These are phyloP conservation scores for Zaprionus inermis DNA, from an alignment of 1,140 invertebrate genomes.

Conservation along the genomic window DNA sequence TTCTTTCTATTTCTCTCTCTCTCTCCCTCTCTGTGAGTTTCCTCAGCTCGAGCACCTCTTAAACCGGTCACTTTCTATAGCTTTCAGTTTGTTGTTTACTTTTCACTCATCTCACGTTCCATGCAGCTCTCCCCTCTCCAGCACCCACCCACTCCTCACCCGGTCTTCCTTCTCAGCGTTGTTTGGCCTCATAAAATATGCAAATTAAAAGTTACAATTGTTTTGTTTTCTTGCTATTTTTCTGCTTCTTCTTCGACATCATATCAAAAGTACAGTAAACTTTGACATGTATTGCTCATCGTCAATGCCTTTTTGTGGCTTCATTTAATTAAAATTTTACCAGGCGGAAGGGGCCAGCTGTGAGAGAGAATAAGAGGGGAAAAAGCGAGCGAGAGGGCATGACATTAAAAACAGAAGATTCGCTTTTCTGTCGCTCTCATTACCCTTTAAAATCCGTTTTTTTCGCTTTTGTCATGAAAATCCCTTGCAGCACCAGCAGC, in stretches of 20 bases:
- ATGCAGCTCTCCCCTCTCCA: constrained; percentile 11
- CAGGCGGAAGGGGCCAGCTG: constrained; percentile 1
- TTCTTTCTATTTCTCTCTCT: neutral
- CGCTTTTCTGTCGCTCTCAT: constrained; percentile 19
- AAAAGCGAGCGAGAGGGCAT: neutral
- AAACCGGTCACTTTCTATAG: constrained; percentile 50
- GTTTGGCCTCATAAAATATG: constrained; percentile 47
- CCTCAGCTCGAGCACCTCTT: constrained; percentile 5
- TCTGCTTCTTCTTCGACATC: neutral
- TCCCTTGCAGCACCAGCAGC: constrained; percentile 11
- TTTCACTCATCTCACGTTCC: constrained; percentile 48
- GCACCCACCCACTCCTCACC: neutral
- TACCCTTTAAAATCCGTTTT: constrained; percentile 22
- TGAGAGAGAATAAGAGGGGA: neutral
- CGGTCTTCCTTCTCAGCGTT: neutral
- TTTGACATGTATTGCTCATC: constrained; percentile 34
- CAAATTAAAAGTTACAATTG: constrained; percentile 48
- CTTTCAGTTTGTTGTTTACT: constrained; percentile 42
- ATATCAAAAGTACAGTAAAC: constrained; percentile 37
- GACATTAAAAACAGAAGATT: constrained; percentile 27
- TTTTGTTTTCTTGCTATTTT: constrained; percentile 20
- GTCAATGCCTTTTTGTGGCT: constrained; percentile 35
- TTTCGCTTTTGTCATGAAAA: constrained; percentile 25
- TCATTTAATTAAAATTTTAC: constrained; percentile 43
- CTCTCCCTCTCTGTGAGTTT: neutral